Percentiles rank a stretch among this genome's conserved stretches.
Evolutionary conservation across 2,113 vertebrate genomes (phyloP).

Genomic region (Pseudorasbora parva): DNA sequence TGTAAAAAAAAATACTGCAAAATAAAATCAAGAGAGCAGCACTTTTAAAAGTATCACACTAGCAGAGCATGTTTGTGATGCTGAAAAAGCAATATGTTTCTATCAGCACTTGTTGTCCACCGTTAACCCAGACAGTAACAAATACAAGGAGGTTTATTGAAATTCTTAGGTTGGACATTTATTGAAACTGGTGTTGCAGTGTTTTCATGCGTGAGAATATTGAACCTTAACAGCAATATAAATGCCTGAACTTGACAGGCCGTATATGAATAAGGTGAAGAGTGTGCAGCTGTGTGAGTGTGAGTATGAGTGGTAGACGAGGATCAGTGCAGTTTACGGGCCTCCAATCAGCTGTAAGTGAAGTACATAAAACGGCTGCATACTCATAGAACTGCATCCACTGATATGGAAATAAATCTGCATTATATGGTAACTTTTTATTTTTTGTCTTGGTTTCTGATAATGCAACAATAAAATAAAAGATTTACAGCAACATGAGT

Average conservation of each 20-base stretch:
- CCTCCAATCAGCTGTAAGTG: constrained; percentile 34
- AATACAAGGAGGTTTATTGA: constrained; percentile 24
- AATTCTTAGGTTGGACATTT: constrained; percentile 35
- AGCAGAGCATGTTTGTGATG: constrained; percentile 1
- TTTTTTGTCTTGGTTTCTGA: too few species aligned
- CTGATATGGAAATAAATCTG: not conserved
- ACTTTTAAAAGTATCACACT: not conserved
- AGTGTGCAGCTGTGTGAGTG: constrained; percentile 61
- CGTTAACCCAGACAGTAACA: not conserved
- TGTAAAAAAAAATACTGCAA: not conserved
- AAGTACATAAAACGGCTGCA: constrained; percentile 15
- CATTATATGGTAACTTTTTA: not conserved
- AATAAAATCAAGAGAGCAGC: not conserved
- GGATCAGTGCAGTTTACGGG: constrained; percentile 37
- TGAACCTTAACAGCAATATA: constrained; percentile 31
- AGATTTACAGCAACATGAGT: too few species aligned
- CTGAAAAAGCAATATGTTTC: not conserved
- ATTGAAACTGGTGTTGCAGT: not conserved
- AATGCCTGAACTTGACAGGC: constrained; percentile 28
- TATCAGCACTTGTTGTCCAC: not conserved
- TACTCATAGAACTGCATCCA: not conserved
- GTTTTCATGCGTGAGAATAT: constrained; percentile 32
- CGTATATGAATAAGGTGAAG: constrained; percentile 21
- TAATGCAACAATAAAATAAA: too few species aligned
- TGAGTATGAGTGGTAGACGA: constrained; percentile 37